These are phyloP conservation scores for Drosophila chauvacae DNA, from an alignment of 1,140 invertebrate species.

Conservation along the genomic window DNA sequence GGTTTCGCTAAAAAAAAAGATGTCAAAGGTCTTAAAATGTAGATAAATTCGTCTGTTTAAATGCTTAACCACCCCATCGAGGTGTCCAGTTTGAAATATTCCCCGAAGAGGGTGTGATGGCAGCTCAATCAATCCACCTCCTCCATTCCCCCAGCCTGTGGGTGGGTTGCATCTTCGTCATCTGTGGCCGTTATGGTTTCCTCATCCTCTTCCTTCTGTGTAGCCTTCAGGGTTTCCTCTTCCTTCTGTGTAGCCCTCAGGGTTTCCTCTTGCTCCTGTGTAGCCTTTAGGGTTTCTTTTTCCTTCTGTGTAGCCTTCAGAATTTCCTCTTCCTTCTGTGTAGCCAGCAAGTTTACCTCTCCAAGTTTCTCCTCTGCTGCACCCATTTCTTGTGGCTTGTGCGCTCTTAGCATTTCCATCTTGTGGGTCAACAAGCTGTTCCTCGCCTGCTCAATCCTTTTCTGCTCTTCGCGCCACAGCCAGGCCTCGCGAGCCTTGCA, in stretches of 20 bases:
- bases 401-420: background rate
- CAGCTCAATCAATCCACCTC: background rate
- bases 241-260: too few species aligned
- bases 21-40: background rate
- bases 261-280: background rate
- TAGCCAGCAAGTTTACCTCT: too few species aligned
- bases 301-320: too few species aligned
- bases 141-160: background rate
- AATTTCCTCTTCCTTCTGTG: background rate
- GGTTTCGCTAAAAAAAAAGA: background rate
- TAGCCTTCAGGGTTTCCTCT: too few species aligned
- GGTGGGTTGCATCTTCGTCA: background rate
- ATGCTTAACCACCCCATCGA: background rate
- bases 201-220: too few species aligned
- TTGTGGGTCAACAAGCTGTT: too few species aligned
- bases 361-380: background rate
- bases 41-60: background rate
- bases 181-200: too few species aligned
- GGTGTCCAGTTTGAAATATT: background rate
- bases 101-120: too few species aligned
- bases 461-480: background rate
- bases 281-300: too few species aligned
- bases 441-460: background rate
- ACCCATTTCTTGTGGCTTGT: accelerated
- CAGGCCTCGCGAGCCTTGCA: background rate